Conservation (phyloP, 2,888 invertebrate genomes). For the Drosophila trichaetosa region DNA sequence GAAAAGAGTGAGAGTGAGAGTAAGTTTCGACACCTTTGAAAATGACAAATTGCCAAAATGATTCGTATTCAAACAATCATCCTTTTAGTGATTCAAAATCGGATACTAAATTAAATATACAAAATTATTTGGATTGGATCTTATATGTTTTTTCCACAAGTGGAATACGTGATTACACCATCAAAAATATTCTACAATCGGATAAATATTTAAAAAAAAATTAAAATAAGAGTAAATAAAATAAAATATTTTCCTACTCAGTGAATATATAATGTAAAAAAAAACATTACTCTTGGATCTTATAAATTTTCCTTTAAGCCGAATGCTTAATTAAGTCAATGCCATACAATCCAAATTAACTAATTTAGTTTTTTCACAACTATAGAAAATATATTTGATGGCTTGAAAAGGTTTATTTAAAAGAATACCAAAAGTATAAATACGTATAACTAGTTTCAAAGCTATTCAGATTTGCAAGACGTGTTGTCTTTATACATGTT, state of each 20-base stretch:
- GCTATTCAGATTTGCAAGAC: no score
- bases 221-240: neutral
- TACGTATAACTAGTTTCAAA: neutral
- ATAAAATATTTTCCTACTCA: neutral
- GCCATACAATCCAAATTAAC: neutral
- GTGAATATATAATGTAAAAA: neutral
- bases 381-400: neutral
- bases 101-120: neutral
- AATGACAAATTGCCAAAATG: neutral
- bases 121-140: neutral
- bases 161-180: neutral
- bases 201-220: neutral
- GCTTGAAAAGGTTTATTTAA: neutral
- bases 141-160: neutral
- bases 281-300: neutral
- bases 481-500: neutral
- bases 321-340: neutral
- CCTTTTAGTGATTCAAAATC: neutral
- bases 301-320: neutral
- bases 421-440: neutral
- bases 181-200: neutral
- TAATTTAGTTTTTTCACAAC: neutral
- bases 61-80: neutral
- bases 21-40: neutral
- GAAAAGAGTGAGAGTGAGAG: no score